Evolutionary conservation across 2,888 invertebrate genomes (phyloP).

Genomic region (Dusona sp.): DNA sequence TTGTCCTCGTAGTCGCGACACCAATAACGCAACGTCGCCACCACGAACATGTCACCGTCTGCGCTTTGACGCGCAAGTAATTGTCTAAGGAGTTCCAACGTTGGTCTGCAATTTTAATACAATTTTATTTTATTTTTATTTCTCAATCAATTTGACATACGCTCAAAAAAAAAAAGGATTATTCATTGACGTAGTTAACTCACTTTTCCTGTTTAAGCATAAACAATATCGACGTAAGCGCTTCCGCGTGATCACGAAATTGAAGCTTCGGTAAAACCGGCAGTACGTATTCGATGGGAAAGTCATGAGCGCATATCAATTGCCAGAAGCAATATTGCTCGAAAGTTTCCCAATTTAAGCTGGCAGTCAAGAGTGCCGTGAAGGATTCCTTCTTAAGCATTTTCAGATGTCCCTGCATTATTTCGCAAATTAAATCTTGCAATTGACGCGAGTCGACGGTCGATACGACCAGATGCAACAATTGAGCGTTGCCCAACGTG

Average conservation of each 20-base stretch:
- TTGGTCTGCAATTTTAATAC: conserved; percentile 87
- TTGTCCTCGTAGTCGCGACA: conserved; percentile 96
- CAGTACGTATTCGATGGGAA: conserved; percentile 95
- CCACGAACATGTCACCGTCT: conserved; percentile 94
- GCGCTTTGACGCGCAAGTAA: conserved; percentile 91
- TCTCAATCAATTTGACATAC: too few species aligned
- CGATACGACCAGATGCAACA: conserved; percentile 95
- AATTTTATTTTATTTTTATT: not conserved
- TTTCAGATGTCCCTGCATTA: conserved; percentile 94
- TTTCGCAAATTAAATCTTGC: conserved; percentile 95
- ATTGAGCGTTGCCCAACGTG: conserved; percentile 94
- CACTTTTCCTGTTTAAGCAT: conserved; percentile 96
- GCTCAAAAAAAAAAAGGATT: not conserved
- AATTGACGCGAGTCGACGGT: conserved; percentile 96
- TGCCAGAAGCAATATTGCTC: conserved; percentile 99
- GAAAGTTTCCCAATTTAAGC: conserved; percentile 97
- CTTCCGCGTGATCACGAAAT: conserved; percentile 95
- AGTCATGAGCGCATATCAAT: conserved; percentile 96
- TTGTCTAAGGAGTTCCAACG: conserved; percentile 93
- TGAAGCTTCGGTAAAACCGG: conserved; percentile 92
- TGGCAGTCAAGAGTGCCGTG: conserved; percentile 91
- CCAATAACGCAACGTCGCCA: conserved; percentile 97
- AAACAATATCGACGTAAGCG: conserved; percentile 94
- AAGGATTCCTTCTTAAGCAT: conserved; percentile 93
- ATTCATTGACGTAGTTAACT: conserved; percentile 72